Percentiles rank a stretch among this genome's conserved stretches.
Conservation (phyloP, 2,888 invertebrate genomes). For the Tortricodes alternella region DNA sequence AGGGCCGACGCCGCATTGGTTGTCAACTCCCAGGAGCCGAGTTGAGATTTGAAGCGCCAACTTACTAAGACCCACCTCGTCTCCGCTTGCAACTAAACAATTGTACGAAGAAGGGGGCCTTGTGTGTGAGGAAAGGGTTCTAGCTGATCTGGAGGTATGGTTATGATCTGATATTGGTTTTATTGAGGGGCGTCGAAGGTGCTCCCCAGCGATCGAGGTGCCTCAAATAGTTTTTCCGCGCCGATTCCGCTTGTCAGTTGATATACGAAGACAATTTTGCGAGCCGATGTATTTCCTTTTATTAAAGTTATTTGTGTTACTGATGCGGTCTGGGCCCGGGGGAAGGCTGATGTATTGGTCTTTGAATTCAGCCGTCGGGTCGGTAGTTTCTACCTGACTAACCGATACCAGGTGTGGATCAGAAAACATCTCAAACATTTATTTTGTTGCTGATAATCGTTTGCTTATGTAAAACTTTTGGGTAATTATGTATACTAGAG, state of each 20-base stretch:
- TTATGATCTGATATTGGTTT: slow-evolving; percentile 68
- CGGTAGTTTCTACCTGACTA: slow-evolving; percentile 23
- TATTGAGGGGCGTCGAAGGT: slow-evolving; percentile 59
- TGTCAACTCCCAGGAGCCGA: slow-evolving; percentile 58
- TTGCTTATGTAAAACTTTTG: neutral
- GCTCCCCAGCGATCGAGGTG: slow-evolving; percentile 58
- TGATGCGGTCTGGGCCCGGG: slow-evolving; percentile 17
- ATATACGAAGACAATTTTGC: slow-evolving; percentile 31
- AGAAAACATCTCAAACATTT: neutral
- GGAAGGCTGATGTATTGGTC: slow-evolving; percentile 9
- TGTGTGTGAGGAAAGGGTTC: slow-evolving; percentile 22
- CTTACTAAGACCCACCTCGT: slow-evolving; percentile 36
- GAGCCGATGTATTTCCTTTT: slow-evolving; percentile 21
- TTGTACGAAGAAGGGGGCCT: neutral
- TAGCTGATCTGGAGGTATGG: slow-evolving; percentile 33
- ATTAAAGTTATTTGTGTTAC: slow-evolving; percentile 30
- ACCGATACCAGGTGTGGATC: slow-evolving; percentile 4
- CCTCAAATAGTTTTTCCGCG: slow-evolving; percentile 67
- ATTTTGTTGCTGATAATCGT: neutral
- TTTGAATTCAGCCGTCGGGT: slow-evolving; percentile 14
- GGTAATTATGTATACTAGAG: no score
- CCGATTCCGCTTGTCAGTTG: slow-evolving; percentile 51
- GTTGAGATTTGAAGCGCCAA: slow-evolving; percentile 53
- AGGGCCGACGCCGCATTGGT: slow-evolving; percentile 59
- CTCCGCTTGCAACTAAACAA: neutral